These are phyloP conservation scores for Aphis craccivora DNA, from an alignment of 1,140 invertebrate genomes.

Conservation along the genomic window DNA sequence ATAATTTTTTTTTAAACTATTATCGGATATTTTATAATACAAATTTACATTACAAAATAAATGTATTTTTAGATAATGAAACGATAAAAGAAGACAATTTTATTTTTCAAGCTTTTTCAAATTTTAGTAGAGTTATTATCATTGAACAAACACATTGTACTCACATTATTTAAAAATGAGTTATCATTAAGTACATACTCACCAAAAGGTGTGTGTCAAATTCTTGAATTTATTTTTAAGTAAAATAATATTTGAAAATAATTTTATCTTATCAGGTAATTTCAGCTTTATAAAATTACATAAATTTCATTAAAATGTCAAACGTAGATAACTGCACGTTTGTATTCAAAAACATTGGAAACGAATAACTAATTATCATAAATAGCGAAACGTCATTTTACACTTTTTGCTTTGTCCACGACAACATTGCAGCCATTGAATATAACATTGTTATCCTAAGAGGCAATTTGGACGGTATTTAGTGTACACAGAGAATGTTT, in stretches of 20 bases:
- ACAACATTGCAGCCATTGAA: neutral
- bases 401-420: neutral
- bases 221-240: neutral
- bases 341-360: neutral
- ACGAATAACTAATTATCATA: neutral
- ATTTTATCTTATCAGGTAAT: neutral
- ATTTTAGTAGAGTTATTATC: neutral
- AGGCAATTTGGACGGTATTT: conserved; percentile 19
- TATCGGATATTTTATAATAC: neutral
- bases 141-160: neutral
- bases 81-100: neutral
- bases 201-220: neutral
- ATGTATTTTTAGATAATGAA: neutral
- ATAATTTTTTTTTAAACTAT: neutral
- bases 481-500: neutral
- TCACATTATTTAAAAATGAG: neutral
- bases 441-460: neutral
- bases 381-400: neutral
- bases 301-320: neutral
- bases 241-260: neutral
- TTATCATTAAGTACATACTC: neutral
- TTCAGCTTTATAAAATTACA: neutral
- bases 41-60: neutral
- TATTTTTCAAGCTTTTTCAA: neutral
- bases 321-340: neutral